Percentiles rank a stretch among this genome's conserved stretches.
Conservation (phyloP, 1,140 invertebrate genomes). For the Drosophila funebris region DNA sequence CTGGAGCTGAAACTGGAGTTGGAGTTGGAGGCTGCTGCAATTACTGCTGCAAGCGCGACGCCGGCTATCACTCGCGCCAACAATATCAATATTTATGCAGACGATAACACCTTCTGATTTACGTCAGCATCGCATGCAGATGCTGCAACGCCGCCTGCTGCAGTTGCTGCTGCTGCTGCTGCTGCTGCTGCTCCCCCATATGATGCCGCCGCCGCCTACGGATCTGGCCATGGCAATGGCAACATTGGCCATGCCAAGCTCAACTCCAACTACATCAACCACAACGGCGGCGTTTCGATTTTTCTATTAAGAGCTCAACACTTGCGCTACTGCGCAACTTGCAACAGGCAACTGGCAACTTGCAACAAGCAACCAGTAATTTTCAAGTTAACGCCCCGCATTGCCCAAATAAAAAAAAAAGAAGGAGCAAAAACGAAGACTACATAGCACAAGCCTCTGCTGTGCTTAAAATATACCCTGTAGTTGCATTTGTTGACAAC, state of each 20-base stretch:
- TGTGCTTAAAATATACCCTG: background rate
- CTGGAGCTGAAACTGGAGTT: conserved; percentile 13
- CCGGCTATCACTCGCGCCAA: conserved; percentile 79
- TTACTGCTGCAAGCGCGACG: conserved; percentile 78
- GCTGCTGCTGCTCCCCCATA: conserved; percentile 10
- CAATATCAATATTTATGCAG: conserved; percentile 83
- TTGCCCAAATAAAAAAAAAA: conserved; percentile 40
- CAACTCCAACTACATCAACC: background rate
- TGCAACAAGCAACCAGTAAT: conserved; percentile 67
- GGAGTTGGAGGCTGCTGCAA: conserved; percentile 57
- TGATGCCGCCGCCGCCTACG: conserved; percentile 42
- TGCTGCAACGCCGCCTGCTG: conserved; percentile 49
- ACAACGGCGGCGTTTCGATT: conserved; percentile 46
- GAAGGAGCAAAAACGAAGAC: background rate
- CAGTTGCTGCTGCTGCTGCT: background rate
- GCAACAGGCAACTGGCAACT: conserved; percentile 60
- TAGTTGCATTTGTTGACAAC: background rate
- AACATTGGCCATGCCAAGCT: background rate
- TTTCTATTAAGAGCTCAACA: conserved; percentile 82
- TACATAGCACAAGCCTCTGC: too few relatives aligned
- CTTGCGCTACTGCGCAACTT: conserved; percentile 70
- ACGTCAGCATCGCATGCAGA: conserved; percentile 77
- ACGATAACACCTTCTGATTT: conserved; percentile 82
- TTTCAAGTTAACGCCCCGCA: conserved; percentile 78
- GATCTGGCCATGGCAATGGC: conserved; percentile 13